phyloP scores from a whole-genome alignment of 2,797 vertebrate genomes.

The Gymnoscopelus braueri region DNA sequence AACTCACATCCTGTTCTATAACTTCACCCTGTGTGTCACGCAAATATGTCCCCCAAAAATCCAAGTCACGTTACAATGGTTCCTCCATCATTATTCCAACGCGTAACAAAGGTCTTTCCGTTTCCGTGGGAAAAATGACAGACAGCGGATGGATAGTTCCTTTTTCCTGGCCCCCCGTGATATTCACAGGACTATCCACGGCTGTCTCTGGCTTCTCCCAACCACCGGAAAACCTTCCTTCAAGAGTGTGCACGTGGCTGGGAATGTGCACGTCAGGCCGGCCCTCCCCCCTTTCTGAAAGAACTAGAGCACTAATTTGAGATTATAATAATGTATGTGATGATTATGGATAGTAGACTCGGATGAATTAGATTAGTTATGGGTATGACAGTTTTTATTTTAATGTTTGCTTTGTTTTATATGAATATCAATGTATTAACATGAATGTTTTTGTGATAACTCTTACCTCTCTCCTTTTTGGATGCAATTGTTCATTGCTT shows the following conservation, averaged over 20 bases:
- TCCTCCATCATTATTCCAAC: conserved; percentile 26
- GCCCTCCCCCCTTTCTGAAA: conserved; percentile 71
- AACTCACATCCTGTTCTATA: conserved; percentile 70
- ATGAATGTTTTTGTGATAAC: conserved; percentile 37
- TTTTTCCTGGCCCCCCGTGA: conserved; percentile 36
- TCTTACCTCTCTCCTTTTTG: conserved; percentile 45
- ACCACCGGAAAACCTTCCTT: conserved; percentile 57
- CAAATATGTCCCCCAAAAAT: conserved; percentile 43
- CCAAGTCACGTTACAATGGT: conserved; percentile 25
- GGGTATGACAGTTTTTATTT: conserved; percentile 42
- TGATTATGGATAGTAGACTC: conserved; percentile 31
- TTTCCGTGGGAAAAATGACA: conserved; percentile 71
- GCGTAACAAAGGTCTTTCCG: conserved; percentile 37
- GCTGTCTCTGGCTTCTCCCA: conserved; percentile 78
- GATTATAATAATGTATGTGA: conserved; percentile 46
- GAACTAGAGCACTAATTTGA: conserved; percentile 35
- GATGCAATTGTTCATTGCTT: conserved; percentile 62
- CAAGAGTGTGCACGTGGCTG: conserved; percentile 53
- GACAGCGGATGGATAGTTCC: conserved; percentile 73
- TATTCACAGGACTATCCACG: conserved; percentile 72
- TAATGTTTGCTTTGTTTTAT: conserved; percentile 34
- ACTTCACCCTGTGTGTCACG: conserved; percentile 67
- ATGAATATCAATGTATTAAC: conserved; percentile 54
- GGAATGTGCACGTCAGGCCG: conserved; percentile 57
- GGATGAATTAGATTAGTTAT: conserved; percentile 35